Evolutionary conservation across 2,888 invertebrate species (phyloP).

Genomic region (Gryllus longicercus): DNA sequence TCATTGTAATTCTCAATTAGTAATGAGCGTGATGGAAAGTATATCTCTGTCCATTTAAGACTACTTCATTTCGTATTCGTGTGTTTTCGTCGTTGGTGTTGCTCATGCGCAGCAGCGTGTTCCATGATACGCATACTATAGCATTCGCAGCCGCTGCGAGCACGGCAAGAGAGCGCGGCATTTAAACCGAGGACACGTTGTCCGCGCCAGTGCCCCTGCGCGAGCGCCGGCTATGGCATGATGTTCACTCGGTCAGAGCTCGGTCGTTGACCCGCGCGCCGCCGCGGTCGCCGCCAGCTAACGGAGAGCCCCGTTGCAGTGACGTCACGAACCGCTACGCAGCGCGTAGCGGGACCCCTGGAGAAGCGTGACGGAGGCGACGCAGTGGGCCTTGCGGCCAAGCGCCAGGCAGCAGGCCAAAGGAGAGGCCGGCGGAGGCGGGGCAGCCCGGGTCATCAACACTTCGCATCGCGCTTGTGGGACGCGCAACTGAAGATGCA

Average conservation of each 20-base stretch:
- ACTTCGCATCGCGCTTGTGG: background rate
- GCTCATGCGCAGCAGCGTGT: too few species aligned
- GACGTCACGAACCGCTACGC: constrained; percentile 17
- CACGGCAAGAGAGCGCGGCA: too few species aligned
- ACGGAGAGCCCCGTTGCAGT: constrained; percentile 1
- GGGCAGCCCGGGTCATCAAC: background rate
- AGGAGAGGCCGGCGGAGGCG: background rate
- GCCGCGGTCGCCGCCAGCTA: background rate
- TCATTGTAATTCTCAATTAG: too few species aligned
- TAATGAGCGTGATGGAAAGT: too few species aligned
- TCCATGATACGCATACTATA: too few species aligned
- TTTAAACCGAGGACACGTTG: too few species aligned
- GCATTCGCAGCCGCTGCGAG: too few species aligned
- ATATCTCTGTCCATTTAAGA: too few species aligned
- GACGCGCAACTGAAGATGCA: too few species aligned
- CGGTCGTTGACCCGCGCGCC: background rate
- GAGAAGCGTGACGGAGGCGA: background rate
- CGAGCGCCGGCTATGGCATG: background rate
- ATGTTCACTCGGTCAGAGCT: background rate
- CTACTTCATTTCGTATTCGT: too few species aligned
- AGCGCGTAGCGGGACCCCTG: background rate
- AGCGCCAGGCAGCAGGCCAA: too few species aligned
- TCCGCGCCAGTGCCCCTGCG: background rate
- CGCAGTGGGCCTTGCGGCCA: background rate
- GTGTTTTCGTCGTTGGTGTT: too few species aligned